A percentile compares a stretch with the other conserved stretches of the same genome.
Conservation (phyloP, 2,888 invertebrate species). For the Trachelus troglodyta region DNA sequence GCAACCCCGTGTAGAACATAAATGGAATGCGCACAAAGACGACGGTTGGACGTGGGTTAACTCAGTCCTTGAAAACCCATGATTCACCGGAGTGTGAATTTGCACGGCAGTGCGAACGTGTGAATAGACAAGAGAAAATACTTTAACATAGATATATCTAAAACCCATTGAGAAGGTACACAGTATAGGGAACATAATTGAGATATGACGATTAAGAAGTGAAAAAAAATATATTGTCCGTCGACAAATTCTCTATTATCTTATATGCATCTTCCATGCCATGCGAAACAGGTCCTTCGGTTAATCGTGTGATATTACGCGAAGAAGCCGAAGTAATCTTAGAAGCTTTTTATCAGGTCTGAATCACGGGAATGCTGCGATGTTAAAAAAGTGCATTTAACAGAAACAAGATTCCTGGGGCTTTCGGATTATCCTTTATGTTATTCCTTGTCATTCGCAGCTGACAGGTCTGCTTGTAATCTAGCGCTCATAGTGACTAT, state of each 20-base stretch:
- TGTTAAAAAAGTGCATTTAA: background rate
- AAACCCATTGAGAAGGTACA: background rate
- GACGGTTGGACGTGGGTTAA: background rate
- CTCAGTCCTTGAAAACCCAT: background rate
- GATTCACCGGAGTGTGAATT: slow-evolving; percentile 7
- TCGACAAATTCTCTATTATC: background rate
- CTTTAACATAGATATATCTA: background rate
- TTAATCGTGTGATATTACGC: background rate
- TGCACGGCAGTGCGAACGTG: background rate
- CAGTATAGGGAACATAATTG: background rate
- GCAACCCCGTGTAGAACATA: background rate
- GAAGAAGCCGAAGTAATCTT: background rate
- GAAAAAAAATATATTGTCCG: background rate
- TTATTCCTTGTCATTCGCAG: background rate
- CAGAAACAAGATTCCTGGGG: background rate
- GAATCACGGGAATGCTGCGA: background rate
- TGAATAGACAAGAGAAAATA: background rate
- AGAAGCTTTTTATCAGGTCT: background rate
- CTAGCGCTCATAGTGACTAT: background rate
- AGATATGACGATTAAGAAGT: background rate
- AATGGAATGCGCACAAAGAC: background rate
- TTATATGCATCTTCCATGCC: background rate
- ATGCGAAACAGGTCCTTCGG: background rate
- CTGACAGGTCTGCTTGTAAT: background rate
- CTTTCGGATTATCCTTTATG: background rate